Evolutionary conservation across 2,113 vertebrate species (phyloP).

Genomic region (Python bivittatus): DNA sequence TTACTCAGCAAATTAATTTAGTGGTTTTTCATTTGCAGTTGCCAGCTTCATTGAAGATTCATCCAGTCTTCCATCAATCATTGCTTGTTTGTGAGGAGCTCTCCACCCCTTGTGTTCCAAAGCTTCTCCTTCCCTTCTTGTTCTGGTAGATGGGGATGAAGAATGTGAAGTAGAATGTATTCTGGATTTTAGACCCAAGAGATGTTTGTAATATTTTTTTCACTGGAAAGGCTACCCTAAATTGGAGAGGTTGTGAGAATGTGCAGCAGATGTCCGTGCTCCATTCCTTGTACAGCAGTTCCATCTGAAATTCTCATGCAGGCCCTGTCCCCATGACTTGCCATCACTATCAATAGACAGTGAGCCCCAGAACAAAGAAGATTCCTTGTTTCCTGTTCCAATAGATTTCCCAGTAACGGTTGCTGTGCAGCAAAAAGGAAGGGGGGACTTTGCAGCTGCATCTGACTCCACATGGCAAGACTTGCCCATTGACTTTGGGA

Average conservation of each 20-base stretch:
- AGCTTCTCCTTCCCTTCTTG: no score
- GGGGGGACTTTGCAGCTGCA: neutral
- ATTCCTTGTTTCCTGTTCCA: neutral
- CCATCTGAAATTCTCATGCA: neutral
- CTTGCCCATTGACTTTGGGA: neutral
- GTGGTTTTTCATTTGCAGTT: no score
- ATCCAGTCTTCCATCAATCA: no score
- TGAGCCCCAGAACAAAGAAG: neutral
- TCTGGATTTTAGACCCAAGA: neutral
- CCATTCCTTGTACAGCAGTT: neutral
- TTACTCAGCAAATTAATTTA: no score
- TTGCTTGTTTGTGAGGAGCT: no score
- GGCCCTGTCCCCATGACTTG: neutral
- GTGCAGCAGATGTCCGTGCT: neutral
- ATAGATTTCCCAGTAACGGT: neutral
- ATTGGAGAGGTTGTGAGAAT: neutral
- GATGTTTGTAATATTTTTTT: neutral
- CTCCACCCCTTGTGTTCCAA: no score
- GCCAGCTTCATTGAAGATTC: no score
- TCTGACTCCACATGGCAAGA: neutral
- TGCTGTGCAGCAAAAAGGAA: neutral
- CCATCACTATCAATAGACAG: neutral
- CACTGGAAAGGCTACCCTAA: neutral
- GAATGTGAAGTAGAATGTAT: neutral
- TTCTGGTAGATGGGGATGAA: neutral